phyloP scores from a whole-genome alignment of 2,797 vertebrate genomes.

The Sebastes oblongus region DNA sequence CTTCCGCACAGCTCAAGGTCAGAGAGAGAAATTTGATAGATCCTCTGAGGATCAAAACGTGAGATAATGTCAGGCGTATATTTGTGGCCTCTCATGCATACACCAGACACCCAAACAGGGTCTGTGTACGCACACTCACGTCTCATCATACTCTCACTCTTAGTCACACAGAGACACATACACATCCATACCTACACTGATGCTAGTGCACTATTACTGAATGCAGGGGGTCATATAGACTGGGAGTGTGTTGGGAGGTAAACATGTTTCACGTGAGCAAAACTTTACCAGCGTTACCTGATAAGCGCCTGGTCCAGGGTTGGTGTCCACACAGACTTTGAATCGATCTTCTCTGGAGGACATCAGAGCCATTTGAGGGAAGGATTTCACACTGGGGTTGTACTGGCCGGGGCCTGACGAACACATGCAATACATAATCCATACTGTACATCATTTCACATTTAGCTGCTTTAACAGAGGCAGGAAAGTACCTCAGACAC shows the following conservation, averaged over 20 bases:
- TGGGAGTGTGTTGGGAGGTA: background rate
- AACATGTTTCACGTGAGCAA: background rate
- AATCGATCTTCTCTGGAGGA: slow-evolving; percentile 74
- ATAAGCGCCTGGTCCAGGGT: slow-evolving; percentile 71
- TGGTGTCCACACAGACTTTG: slow-evolving; percentile 58
- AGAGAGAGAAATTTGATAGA: slow-evolving; percentile 30
- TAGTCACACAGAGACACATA: background rate
- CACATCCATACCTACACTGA: background rate
- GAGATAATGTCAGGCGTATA: slow-evolving; percentile 20
- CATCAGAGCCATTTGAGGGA: slow-evolving; percentile 67
- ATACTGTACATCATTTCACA: background rate
- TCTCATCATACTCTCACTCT: background rate
- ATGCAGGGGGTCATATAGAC: background rate
- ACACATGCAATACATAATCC: slow-evolving; percentile 9
- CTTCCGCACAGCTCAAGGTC: slow-evolving; percentile 41
- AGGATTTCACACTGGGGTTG: slow-evolving; percentile 58
- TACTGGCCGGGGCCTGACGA: slow-evolving; percentile 73
- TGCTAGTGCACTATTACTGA: background rate
- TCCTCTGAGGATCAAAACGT: slow-evolving; percentile 30
- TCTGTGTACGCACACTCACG: background rate
- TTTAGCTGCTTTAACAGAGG: background rate
- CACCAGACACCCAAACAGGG: slow-evolving; percentile 2
- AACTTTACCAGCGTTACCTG: slow-evolving; percentile 59
- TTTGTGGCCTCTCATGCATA: background rate
- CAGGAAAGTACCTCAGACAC: background rate